Percentiles rank a stretch among this genome's conserved stretches.
These are phyloP conservation scores for Pristionchus japonicus DNA, from an alignment of 2,888 invertebrate species.

Conservation along the genomic window DNA sequence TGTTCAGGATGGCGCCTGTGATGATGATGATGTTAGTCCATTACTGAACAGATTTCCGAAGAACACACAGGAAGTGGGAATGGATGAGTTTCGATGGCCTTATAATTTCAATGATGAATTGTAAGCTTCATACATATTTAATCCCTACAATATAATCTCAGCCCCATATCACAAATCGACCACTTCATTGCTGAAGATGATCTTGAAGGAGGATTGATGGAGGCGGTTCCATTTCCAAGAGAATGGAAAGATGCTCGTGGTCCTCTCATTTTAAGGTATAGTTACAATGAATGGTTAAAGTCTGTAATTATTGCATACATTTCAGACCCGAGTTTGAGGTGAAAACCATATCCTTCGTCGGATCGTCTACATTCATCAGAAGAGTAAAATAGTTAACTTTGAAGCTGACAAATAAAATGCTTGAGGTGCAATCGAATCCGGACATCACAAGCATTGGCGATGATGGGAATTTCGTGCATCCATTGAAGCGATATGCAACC, in stretches of 20 bases:
- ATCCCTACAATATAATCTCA: not conserved
- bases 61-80: not conserved
- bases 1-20: not conserved
- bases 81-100: not conserved
- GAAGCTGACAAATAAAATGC: not conserved
- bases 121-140: not conserved
- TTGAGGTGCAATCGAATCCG: slow-evolving; percentile 14
- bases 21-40: not conserved
- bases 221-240: not conserved
- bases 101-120: not conserved
- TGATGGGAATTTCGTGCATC: not conserved
- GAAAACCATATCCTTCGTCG: not conserved
- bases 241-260: not conserved
- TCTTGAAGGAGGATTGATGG: not conserved
- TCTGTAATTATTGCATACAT: not conserved
- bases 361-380: not conserved
- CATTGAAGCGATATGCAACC: slow-evolving; percentile 1
- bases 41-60: not conserved
- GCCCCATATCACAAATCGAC: not conserved
- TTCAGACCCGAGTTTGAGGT: slow-evolving; percentile 29
- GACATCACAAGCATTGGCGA: not conserved
- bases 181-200: slow-evolving; percentile 23
- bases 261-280: not conserved
- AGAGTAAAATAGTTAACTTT: not conserved
- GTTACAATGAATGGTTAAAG: not conserved